Percentiles rank a stretch among this genome's conserved stretches.
These are phyloP conservation scores for Drosophila anomelani DNA, from an alignment of 2,888 invertebrate genomes.

Conservation along the genomic window DNA sequence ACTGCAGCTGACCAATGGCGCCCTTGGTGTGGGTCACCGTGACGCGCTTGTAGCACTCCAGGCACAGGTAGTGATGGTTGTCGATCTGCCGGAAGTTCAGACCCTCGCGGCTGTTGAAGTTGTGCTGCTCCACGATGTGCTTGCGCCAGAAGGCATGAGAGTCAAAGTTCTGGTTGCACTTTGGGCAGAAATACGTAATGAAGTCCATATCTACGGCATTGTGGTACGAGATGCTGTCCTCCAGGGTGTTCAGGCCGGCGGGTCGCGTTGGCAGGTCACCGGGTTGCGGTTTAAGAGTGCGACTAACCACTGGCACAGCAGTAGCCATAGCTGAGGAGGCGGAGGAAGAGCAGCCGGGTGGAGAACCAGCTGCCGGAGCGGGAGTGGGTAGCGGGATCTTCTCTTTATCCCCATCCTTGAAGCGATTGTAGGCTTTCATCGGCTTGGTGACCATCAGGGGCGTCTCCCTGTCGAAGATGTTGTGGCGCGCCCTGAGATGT, in stretches of 20 bases:
- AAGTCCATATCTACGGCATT: conserved; percentile 81
- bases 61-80: conserved; percentile 79
- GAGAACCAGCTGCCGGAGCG: neutral
- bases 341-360: conserved; percentile 10
- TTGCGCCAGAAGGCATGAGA: conserved; percentile 82
- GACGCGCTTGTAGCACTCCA: conserved; percentile 82
- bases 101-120: conserved; percentile 77
- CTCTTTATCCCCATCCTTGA: conserved; percentile 30
- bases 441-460: conserved; percentile 47
- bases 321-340: conserved; percentile 24
- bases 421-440: conserved; percentile 35
- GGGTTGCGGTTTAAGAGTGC: conserved; percentile 53
- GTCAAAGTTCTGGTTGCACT: conserved; percentile 79
- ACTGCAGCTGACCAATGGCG: conserved; percentile 81
- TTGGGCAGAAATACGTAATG: conserved; percentile 80
- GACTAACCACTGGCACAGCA: conserved; percentile 14
- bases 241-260: conserved; percentile 76
- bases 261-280: conserved; percentile 62
- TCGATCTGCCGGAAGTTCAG: conserved; percentile 81
- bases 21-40: conserved; percentile 82
- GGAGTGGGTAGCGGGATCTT: conserved; percentile 17
- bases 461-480: conserved; percentile 66
- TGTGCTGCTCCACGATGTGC: conserved; percentile 81
- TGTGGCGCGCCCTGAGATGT: conserved; percentile 78
- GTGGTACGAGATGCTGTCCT: conserved; percentile 80